These are phyloP conservation scores for Cephonodes hylas DNA, from an alignment of 2,888 invertebrate species.

Conservation along the genomic window DNA sequence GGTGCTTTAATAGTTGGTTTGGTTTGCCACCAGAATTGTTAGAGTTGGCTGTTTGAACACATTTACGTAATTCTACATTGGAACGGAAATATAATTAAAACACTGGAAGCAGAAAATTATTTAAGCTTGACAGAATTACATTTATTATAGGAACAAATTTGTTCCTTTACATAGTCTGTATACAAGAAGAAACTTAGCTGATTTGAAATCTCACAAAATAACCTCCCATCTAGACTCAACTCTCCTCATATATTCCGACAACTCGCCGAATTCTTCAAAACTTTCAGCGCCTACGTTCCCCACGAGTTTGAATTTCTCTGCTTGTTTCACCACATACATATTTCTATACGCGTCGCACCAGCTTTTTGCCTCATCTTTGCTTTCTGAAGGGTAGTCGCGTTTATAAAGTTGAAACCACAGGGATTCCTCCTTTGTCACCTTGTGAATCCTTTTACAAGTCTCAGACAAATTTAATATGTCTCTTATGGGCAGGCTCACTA, in stretches of 20 bases:
- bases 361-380: slow-evolving; percentile 24
- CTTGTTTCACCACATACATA: slow-evolving; percentile 26
- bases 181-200: neutral
- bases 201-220: slow-evolving; percentile 32
- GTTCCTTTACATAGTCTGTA: neutral
- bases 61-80: too few relatives aligned
- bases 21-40: neutral
- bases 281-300: slow-evolving; percentile 14
- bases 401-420: slow-evolving; percentile 42
- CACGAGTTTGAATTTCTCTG: slow-evolving; percentile 16
- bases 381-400: slow-evolving; percentile 40
- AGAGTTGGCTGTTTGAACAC: neutral
- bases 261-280: slow-evolving; percentile 26
- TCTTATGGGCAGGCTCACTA: slow-evolving; percentile 33
- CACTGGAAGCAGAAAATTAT: too few relatives aligned
- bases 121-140: too few relatives aligned
- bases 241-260: slow-evolving; percentile 27
- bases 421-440: slow-evolving; percentile 35
- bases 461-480: slow-evolving; percentile 40
- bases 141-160: neutral
- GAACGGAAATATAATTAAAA: too few relatives aligned
- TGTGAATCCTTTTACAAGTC: slow-evolving; percentile 39
- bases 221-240: slow-evolving; percentile 37
- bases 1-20: neutral
- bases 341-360: slow-evolving; percentile 38